Evolutionary conservation across 2,113 vertebrate species (phyloP).

Genomic region (Burhinus oedicnemus): DNA sequence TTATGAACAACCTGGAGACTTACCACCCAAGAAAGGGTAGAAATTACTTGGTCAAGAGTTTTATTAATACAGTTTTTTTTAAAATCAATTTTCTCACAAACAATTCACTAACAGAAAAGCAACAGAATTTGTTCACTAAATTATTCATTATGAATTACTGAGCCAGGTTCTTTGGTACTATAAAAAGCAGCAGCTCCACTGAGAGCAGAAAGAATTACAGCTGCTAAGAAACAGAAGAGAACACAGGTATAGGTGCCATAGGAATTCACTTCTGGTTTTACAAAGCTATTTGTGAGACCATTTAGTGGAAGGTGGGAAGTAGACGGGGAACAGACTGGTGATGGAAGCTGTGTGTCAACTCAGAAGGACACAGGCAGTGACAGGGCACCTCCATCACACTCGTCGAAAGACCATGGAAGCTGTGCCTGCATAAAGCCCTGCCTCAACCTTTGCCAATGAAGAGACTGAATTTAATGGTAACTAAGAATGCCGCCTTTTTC

Average conservation of each 20-base stretch:
- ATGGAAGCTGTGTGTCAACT: neutral
- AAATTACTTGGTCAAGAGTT: neutral
- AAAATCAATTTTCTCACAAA: neutral
- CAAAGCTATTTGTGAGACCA: neutral
- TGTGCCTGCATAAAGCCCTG: neutral
- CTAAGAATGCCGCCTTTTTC: accelerated
- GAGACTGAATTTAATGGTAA: accelerated
- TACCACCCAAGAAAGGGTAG: neutral
- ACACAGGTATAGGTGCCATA: neutral
- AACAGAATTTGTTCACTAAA: neutral
- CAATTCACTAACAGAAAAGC: neutral
- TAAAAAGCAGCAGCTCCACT: neutral
- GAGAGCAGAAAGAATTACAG: neutral
- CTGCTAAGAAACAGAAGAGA: neutral
- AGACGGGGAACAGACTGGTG: neutral
- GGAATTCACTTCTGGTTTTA: neutral
- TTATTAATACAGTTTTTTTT: neutral
- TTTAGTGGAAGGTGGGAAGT: neutral
- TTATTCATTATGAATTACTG: neutral
- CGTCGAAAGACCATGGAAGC: accelerated
- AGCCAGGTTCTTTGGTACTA: neutral
- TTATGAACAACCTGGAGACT: neutral
- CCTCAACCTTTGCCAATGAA: neutral
- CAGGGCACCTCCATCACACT: neutral
- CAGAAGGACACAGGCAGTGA: neutral